Evolutionary conservation across 2,888 invertebrate species (phyloP).

Genomic region (Ormyrus labotus): DNA sequence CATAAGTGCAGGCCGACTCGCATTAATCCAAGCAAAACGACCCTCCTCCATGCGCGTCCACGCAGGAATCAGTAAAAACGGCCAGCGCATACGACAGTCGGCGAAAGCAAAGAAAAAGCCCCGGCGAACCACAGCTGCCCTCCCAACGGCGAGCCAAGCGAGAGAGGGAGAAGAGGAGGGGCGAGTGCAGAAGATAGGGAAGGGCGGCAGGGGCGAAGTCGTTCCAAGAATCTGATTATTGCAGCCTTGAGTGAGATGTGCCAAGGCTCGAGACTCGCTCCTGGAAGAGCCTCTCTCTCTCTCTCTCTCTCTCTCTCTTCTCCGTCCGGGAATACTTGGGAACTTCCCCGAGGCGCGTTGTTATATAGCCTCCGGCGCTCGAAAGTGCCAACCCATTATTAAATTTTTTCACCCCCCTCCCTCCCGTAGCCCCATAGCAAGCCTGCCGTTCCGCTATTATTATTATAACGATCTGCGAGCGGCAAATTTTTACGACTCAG

Average conservation of each 20-base stretch:
- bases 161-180: neutral
- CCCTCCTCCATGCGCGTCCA: no score
- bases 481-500: slow-evolving; percentile 29
- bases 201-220: slow-evolving; percentile 25
- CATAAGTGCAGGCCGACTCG: no score
- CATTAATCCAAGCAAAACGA: no score
- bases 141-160: neutral
- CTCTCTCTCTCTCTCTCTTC: slow-evolving; percentile 8
- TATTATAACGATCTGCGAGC: slow-evolving; percentile 42
- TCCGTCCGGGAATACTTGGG: slow-evolving; percentile 63
- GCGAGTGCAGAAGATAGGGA: neutral
- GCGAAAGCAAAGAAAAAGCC: neutral
- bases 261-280: slow-evolving; percentile 58
- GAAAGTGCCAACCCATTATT: slow-evolving; percentile 61
- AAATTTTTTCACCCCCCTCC: slow-evolving; percentile 61
- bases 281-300: neutral
- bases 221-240: slow-evolving; percentile 71
- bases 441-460: slow-evolving; percentile 29
- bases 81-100: neutral
- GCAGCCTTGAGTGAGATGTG: slow-evolving; percentile 63
- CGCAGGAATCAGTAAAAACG: no score
- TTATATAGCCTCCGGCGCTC: neutral
- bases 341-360: slow-evolving; percentile 59
- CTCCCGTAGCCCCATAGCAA: neutral
- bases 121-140: neutral